Conservation (phyloP, 2,888 invertebrate genomes). For the Ornithoptera alexandrae region DNA sequence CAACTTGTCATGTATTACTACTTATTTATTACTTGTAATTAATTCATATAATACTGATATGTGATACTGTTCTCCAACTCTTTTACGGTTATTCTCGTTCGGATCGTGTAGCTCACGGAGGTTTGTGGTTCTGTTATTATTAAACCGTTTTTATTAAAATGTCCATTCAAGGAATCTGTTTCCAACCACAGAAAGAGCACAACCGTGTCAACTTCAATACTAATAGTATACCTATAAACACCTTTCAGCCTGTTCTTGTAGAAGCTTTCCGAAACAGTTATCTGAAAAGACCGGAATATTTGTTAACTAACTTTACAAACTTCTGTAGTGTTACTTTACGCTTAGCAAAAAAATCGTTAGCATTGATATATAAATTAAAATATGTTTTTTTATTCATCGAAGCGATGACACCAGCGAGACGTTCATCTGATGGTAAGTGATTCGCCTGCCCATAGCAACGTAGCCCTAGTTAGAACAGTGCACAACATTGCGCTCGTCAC, state of each 20-base stretch:
- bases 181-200: slow-evolving; percentile 87
- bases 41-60: slow-evolving; percentile 59
- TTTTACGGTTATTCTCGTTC: slow-evolving; percentile 39
- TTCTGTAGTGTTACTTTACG: not conserved
- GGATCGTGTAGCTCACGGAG: slow-evolving; percentile 43
- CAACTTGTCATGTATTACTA: not conserved
- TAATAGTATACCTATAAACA: slow-evolving; percentile 42
- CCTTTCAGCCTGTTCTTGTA: slow-evolving; percentile 3
- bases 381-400: no score
- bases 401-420: no score
- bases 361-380: no score
- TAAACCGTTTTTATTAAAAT: slow-evolving; percentile 89
- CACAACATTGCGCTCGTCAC: no score
- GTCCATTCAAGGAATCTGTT: slow-evolving; percentile 73
- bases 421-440: no score
- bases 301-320: not conserved
- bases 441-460: no score
- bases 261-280: slow-evolving; percentile 44
- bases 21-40: slow-evolving; percentile 18
- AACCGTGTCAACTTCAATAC: slow-evolving; percentile 68
- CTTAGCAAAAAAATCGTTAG: not conserved
- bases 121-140: slow-evolving; percentile 59
- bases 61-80: slow-evolving; percentile 52
- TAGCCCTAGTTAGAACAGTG: no score
- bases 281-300: slow-evolving; percentile 39